phyloP scores from a whole-genome alignment of 2,888 invertebrate genomes.

The Orthonevra nobilis region DNA sequence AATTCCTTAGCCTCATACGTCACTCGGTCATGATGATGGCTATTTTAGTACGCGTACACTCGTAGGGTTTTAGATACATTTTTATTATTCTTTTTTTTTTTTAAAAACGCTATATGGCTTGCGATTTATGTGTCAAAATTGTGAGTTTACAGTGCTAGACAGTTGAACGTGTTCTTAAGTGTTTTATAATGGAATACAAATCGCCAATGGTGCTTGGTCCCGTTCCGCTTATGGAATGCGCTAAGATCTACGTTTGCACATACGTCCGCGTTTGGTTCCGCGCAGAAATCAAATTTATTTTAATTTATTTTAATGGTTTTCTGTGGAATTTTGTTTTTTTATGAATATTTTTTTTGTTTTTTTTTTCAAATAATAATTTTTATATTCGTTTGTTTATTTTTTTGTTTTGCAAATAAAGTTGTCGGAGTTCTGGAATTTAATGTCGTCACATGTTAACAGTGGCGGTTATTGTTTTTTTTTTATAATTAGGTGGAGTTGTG shows the following conservation, averaged over 20 bases:
- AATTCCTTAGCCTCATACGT: slow-evolving; percentile 65
- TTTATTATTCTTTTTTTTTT: slow-evolving; percentile 8
- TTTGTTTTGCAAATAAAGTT: slow-evolving; percentile 11
- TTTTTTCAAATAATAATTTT: neutral
- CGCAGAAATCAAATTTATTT: slow-evolving; percentile 5
- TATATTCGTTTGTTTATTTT: slow-evolving; percentile 19
- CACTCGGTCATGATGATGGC: slow-evolving; percentile 64
- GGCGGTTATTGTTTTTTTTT: neutral
- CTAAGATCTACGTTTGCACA: slow-evolving; percentile 5
- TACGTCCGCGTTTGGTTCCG: slow-evolving; percentile 10
- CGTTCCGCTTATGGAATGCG: slow-evolving; percentile 2
- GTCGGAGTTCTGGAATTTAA: slow-evolving; percentile 31
- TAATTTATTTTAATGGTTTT: slow-evolving; percentile 18
- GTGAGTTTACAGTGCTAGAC: slow-evolving; percentile 30
- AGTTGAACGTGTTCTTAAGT: slow-evolving; percentile 60
- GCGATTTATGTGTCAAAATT: slow-evolving; percentile 35
- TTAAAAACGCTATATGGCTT: slow-evolving; percentile 1
- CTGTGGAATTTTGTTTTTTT: slow-evolving; percentile 7
- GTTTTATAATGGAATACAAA: slow-evolving; percentile 40
- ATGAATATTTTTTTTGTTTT: slow-evolving; percentile 1
- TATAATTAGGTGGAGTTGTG: slow-evolving; percentile 33
- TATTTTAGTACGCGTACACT: slow-evolving; percentile 52
- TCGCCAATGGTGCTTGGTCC: neutral
- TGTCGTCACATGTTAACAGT: slow-evolving; percentile 17
- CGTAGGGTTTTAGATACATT: slow-evolving; percentile 17